These are phyloP conservation scores for Cydia splendana DNA, from an alignment of 1,140 invertebrate species.

Conservation along the genomic window DNA sequence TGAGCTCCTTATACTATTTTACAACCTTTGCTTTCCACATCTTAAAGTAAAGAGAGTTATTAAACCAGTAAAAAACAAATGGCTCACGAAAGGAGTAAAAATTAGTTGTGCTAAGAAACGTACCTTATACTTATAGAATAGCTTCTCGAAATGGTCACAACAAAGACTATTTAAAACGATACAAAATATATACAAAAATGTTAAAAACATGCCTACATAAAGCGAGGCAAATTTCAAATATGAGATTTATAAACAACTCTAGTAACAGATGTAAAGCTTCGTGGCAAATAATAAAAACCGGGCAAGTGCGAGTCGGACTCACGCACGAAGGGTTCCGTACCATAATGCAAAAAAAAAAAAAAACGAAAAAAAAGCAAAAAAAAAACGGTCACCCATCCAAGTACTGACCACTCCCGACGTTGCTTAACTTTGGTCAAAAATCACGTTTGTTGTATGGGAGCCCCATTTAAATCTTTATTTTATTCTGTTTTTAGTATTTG, in stretches of 20 bases:
- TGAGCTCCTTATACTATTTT: conserved; percentile 30
- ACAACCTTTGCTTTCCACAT: conserved; percentile 31
- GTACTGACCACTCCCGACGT: too few relatives aligned
- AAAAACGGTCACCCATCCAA: too few relatives aligned
- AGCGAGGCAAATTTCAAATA: neutral
- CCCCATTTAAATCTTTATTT: too few relatives aligned
- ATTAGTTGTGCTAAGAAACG: neutral
- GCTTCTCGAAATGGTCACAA: neutral
- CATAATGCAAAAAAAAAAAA: too few relatives aligned
- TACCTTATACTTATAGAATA: neutral
- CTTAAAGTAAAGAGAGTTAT: conserved; percentile 23
- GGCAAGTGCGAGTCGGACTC: too few relatives aligned
- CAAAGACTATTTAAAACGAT: neutral
- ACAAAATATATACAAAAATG: neutral
- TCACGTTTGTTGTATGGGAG: too few relatives aligned
- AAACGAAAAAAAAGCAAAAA: too few relatives aligned
- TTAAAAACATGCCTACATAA: neutral
- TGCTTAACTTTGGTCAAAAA: too few relatives aligned
- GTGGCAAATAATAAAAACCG: conserved; percentile 19
- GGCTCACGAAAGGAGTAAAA: conserved; percentile 30
- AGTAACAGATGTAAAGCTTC: conserved; percentile 40
- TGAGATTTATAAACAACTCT: neutral
- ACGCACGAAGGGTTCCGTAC: too few relatives aligned
- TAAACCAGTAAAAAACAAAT: conserved; percentile 22
- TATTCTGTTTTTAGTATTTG: too few relatives aligned